Evolutionary conservation across 2,888 invertebrate species (phyloP), one percentile per base, ranked within the genome.

Genomic region (Diachrysia chrysitis): DNA sequence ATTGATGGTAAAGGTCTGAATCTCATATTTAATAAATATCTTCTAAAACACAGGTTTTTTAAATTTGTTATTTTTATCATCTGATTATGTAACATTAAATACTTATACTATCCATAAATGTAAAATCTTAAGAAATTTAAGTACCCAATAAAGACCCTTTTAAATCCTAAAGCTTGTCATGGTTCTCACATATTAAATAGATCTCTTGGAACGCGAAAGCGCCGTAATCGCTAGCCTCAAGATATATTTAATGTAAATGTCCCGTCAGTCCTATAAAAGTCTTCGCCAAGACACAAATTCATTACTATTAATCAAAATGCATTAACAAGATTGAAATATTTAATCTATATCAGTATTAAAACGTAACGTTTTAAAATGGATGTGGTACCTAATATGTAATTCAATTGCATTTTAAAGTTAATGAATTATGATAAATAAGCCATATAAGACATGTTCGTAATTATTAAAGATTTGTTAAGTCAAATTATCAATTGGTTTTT

Each of bases 241-340:
- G 19, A 35, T 37, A 65, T 48, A 61, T 71, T 61, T 55, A 64
- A 77, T 72, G 46, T 51, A 61, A 58, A 63, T 63, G 56, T 55
- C 29, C 21, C 51, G 42, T 21, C 55, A 54, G 12, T 19, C 7
- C 61, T 67, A 51, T 67, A 68, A 29, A 78, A 68, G 59, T 68
- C 58, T 51, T 48, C n/a, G 35, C 9, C 48, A 48, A 59, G 53
- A 55, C 37, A 67, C 60, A 61, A 53, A 78, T 74, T 65, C 9
- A 65, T 32, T 63, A 10, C n/a, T 63, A 70, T 57, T 58, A 23
- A 79, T 66, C 75, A 79, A 67, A 67, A 70, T 79, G 56, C 17
- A 66, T 60, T 17, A 7, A 62, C n/a, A 73, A 56, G 63, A 78
- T 66, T 66, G 69, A 73, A 78, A 78, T 78, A 78, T 78, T 65